Evolutionary conservation across 2,888 invertebrate species (phyloP).

Genomic region (Cistogaster globosa): DNA sequence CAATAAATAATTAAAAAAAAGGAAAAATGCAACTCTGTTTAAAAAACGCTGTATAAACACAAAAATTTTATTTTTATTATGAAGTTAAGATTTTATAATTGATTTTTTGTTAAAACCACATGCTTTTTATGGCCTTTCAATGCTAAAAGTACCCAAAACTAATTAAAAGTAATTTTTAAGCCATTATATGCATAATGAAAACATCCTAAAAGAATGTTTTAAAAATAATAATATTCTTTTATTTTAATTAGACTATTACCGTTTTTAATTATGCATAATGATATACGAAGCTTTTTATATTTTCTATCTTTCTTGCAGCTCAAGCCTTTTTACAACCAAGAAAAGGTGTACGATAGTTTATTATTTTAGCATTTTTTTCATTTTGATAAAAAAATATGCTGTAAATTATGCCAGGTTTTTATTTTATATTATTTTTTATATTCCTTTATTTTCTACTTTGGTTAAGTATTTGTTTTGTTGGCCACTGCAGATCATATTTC

Average conservation of each 20-base stretch:
- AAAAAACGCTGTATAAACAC: too few species aligned
- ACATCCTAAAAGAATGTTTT: conserved; percentile 11
- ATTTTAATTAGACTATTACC: conserved; percentile 46
- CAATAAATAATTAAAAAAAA: too few species aligned
- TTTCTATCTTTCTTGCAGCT: not conserved
- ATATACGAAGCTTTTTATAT: not conserved
- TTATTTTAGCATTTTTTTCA: conserved; percentile 9
- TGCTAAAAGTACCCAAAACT: too few species aligned
- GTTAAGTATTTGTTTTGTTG: conserved; percentile 6
- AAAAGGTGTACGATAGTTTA: not conserved
- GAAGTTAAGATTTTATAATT: too few species aligned
- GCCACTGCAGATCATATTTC: conserved; percentile 62
- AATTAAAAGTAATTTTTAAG: too few species aligned
- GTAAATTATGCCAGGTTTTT: not conserved
- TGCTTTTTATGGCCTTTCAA: too few species aligned
- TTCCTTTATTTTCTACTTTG: not conserved
- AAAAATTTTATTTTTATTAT: too few species aligned
- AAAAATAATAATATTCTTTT: conserved; percentile 3
- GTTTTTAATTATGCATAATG: conserved; percentile 46
- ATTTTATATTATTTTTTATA: not conserved
- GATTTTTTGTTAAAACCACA: too few species aligned
- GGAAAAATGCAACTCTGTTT: too few species aligned
- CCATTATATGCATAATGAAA: too few species aligned
- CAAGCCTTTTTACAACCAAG: not conserved
- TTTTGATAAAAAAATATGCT: not conserved